Percentiles rank a stretch among this genome's conserved stretches.
These are phyloP conservation scores for Conus canariensis DNA, from an alignment of 2,888 invertebrate species.

Conservation along the genomic window DNA sequence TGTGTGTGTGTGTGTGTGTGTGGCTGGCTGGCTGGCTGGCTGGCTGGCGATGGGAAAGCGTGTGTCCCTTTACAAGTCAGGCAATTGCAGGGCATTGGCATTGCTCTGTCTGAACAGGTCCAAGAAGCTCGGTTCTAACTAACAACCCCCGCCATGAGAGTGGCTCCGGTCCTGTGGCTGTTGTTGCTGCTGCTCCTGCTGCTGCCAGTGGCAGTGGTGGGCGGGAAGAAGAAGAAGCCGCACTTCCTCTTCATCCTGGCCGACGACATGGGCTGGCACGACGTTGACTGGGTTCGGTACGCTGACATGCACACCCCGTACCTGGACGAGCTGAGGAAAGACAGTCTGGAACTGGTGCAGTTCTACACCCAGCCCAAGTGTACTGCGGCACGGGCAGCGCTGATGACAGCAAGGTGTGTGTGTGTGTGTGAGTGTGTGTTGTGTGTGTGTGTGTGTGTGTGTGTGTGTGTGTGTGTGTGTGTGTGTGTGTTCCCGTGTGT, in stretches of 20 bases:
- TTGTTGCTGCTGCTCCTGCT: not conserved
- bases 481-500: not conserved
- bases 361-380: conserved; percentile 28
- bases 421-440: not conserved
- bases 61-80: too few species aligned
- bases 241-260: conserved; percentile 29
- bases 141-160: not conserved
- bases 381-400: conserved; percentile 22
- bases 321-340: not conserved
- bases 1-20: too few species aligned
- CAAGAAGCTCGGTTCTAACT: too few species aligned
- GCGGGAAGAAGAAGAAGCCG: not conserved
- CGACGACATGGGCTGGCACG: conserved; percentile 29
- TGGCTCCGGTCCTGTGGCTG: not conserved
- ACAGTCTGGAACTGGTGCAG: conserved; percentile 4
- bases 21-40: too few species aligned
- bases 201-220: not conserved
- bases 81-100: too few species aligned
- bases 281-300: not conserved
- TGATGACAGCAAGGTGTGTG: conserved; percentile 17
- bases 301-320: conserved; percentile 10
- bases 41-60: too few species aligned
- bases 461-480: conserved; percentile 5
- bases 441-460: not conserved
- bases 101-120: too few species aligned